Base-by-base conservation (phyloP, 1,140 invertebrate genomes). In the Neodiprion pinetum region DNA sequence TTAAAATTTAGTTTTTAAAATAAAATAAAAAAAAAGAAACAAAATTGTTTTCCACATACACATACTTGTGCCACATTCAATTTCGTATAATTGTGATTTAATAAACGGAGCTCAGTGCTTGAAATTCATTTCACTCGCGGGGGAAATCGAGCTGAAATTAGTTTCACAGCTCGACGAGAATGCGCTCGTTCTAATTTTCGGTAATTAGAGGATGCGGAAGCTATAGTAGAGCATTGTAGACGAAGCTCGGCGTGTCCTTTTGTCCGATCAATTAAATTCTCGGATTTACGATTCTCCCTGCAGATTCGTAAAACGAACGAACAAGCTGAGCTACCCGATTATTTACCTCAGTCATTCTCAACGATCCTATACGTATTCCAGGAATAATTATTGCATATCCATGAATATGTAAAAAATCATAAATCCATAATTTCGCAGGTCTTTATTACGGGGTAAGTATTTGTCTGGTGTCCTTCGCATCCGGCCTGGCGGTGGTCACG, bases 401-500 rank as follows among this genome's bases (percentile, higher is more conserved):
- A 40, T 5, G 5, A 3, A 40, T 40, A 40, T 40, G 28, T 40
- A 40, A 7, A 72, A 23, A 48, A 47, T 40, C 21, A 14, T 65
- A 47, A 66, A 7, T 7, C 67, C 17, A 17, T 40, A 40, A 40
- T 40, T 80, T 88, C 85, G 23, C 89, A 96, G 96, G 95, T 88
- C 88, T 97, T 74, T 97, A 97, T 85, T 98, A 97, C 81, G 96
- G 96, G 23, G 95, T 96, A 0, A 96, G 96, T 80, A 97, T 97
- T 78, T 96, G 95, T 80, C 91, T 97, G 73, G 96, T 97, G 12
- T 95, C 95, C 0, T 95, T 97, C 80, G 96, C 96, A 8, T 96
- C 96, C 0, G 96, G 93, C 1, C 90, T 97, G 79, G 96, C 95
- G 1, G 94, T 96, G 47, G 92, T 95, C 10, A 96, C 94, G 8